Evolutionary conservation across 2,113 vertebrate species (phyloP).

Genomic region (Verasper variegatus): DNA sequence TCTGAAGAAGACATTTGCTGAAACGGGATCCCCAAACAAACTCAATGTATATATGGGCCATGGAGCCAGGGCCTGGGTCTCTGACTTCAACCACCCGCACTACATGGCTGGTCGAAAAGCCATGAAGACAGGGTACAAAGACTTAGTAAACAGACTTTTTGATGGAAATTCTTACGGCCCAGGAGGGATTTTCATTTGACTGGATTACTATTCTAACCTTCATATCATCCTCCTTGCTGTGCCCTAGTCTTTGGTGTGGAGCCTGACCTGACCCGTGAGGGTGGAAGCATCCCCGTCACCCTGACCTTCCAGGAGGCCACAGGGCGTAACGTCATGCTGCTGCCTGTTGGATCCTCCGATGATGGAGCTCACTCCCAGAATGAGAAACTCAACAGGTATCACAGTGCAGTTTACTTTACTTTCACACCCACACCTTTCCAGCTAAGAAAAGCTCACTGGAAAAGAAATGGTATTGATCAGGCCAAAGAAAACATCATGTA

Average conservation of each 20-base stretch:
- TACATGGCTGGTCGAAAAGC: conserved; percentile 94
- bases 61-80: conserved; percentile 95
- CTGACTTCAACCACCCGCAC: conserved; percentile 96
- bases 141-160: background rate
- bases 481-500: no score
- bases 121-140: conserved; percentile 90
- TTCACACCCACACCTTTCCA: no score
- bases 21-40: conserved; percentile 90
- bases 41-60: conserved; percentile 88
- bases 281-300: conserved; percentile 96
- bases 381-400: conserved; percentile 95
- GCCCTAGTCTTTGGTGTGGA: conserved; percentile 92
- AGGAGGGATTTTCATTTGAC: background rate
- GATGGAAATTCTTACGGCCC: no score
- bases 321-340: conserved; percentile 95
- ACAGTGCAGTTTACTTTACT: no score
- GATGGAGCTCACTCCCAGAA: conserved; percentile 98
- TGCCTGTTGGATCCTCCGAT: conserved; percentile 93
- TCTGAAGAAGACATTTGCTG: conserved; percentile 87
- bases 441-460: no score
- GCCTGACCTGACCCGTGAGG: conserved; percentile 95
- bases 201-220: background rate
- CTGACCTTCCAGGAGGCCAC: conserved; percentile 97
- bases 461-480: no score
- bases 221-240: background rate